Conservation (phyloP, 1,140 invertebrate genomes). For the Spodoptera frugiperda region DNA sequence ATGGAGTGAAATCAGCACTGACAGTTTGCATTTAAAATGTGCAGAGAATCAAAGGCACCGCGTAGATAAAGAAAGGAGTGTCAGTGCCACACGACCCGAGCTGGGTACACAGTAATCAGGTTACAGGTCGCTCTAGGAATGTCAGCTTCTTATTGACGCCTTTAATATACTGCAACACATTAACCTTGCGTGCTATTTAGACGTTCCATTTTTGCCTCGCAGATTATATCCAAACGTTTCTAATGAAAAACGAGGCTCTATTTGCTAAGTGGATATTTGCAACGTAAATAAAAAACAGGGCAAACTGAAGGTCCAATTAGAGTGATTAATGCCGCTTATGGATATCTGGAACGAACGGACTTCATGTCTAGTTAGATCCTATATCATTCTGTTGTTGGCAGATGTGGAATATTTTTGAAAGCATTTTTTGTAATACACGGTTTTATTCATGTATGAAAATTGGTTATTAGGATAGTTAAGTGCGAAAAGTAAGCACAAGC, state of each 20-base stretch:
- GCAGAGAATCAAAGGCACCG: slow-evolving; percentile 34
- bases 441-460: neutral
- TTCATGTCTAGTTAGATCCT: slow-evolving; percentile 4
- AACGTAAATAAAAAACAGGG: slow-evolving; percentile 45
- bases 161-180: slow-evolving; percentile 70
- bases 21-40: slow-evolving; percentile 20
- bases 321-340: slow-evolving; percentile 40
- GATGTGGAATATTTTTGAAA: neutral
- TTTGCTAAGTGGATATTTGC: slow-evolving; percentile 47
- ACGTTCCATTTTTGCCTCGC: slow-evolving; percentile 52
- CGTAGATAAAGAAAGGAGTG: slow-evolving; percentile 44
- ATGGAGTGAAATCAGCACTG: slow-evolving; percentile 13
- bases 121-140: slow-evolving; percentile 76
- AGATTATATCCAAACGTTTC: slow-evolving; percentile 39
- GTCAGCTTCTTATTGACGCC: slow-evolving; percentile 72
- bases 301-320: slow-evolving; percentile 42
- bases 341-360: slow-evolving; percentile 31
- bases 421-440: neutral
- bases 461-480: slow-evolving; percentile 53
- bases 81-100: slow-evolving; percentile 46
- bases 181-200: slow-evolving; percentile 81
- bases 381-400: slow-evolving; percentile 3
- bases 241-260: slow-evolving; percentile 44
- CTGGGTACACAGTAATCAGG: slow-evolving; percentile 63
- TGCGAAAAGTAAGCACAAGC: slow-evolving; percentile 63